Percentiles rank a stretch among this genome's conserved stretches.
Conservation (phyloP, 64 coral and sea anemone genomes). For the Montipora efflorescens region DNA sequence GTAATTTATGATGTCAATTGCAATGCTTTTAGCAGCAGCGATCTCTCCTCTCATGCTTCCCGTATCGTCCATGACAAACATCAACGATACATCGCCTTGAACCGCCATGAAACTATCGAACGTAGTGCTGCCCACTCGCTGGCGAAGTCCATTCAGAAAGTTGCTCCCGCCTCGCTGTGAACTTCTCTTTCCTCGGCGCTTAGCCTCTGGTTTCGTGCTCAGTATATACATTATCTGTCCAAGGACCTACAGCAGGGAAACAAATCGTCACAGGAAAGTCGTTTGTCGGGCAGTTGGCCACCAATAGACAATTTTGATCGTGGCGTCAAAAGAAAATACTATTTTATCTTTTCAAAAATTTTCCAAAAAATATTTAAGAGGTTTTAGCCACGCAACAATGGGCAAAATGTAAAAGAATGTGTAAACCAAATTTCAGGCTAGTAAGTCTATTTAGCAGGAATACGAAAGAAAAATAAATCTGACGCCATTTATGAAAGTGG, state of each 20-base stretch:
- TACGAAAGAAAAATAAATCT: too few species aligned
- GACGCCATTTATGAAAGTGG: too few species aligned
- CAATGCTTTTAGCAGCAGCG: slow-evolving; percentile 34
- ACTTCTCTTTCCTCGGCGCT: background rate
- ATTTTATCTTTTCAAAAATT: too few species aligned
- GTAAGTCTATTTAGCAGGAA: too few species aligned
- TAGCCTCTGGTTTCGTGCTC: background rate
- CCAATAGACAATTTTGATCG: too few species aligned
- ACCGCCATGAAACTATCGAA: slow-evolving; percentile 59
- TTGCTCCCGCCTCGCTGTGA: background rate
- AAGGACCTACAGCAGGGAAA: background rate
- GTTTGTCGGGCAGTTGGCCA: background rate
- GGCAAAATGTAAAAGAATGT: too few species aligned
- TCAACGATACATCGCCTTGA: slow-evolving; percentile 57
- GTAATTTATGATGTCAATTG: slow-evolving; percentile 62
- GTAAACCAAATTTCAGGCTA: too few species aligned
- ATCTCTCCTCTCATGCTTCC: slow-evolving; percentile 66
- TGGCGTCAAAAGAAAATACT: too few species aligned
- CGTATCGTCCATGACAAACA: slow-evolving; percentile 68
- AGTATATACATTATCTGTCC: slow-evolving; percentile 15
- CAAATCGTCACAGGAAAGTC: background rate
- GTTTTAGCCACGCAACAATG: too few species aligned
- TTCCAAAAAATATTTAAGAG: too few species aligned
- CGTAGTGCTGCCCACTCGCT: background rate
- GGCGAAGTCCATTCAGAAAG: slow-evolving; percentile 23